Evolutionary conservation across 2,797 vertebrate species (phyloP).

Genomic region (Myotis myotis): DNA sequence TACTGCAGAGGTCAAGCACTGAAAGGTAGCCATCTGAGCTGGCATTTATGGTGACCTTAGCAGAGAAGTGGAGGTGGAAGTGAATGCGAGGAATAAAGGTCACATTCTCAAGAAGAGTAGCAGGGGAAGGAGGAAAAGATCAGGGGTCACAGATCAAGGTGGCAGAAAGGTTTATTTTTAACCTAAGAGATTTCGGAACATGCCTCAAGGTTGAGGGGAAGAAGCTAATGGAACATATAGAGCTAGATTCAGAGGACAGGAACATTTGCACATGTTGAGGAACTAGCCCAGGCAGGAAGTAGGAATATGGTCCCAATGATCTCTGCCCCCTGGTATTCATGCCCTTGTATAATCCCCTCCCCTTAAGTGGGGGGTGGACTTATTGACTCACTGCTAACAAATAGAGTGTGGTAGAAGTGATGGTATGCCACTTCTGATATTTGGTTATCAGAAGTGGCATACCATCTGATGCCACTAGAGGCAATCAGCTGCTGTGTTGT

Average conservation of each 20-base stretch:
- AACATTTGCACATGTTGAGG: neutral
- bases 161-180: constrained; percentile 33
- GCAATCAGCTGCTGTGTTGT: neutral
- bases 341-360: neutral
- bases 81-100: constrained; percentile 54
- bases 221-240: neutral
- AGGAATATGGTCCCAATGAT: neutral
- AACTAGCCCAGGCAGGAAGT: neutral
- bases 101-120: constrained; percentile 50
- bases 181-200: constrained; percentile 12
- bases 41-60: constrained; percentile 62
- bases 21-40: neutral
- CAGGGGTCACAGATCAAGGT: neutral
- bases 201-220: neutral
- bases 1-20: neutral
- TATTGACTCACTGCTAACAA: neutral
- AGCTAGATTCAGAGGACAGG: neutral
- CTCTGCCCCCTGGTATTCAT: neutral
- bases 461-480: neutral
- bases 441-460: neutral
- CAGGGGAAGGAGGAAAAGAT: neutral
- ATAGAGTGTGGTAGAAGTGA: neutral
- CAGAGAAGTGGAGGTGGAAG: constrained; percentile 48
- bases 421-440: neutral
- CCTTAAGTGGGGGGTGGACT: neutral